Percentiles rank a stretch among this genome's conserved stretches.
Conservation (phyloP, 2,113 vertebrate species). For the Myiozetetes cayanensis region DNA sequence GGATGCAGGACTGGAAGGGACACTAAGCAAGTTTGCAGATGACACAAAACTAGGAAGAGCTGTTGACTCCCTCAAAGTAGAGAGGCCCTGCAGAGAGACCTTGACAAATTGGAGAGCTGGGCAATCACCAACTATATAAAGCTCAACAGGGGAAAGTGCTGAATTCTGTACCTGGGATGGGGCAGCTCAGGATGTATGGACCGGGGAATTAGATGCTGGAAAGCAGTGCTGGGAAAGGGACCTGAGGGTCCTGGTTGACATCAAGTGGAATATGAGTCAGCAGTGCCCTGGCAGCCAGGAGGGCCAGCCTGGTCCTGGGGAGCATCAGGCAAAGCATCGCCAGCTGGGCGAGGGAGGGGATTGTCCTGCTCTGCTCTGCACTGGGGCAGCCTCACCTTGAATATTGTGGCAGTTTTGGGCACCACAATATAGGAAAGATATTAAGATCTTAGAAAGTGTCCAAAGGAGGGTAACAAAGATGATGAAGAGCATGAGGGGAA, state of each 20-base stretch:
- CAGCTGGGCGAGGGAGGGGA: not conserved
- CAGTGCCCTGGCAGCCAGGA: not conserved
- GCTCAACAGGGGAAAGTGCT: not conserved
- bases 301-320: not conserved
- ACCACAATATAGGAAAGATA: not conserved
- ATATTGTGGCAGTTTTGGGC: not conserved
- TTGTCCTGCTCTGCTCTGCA: not conserved
- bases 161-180: not conserved
- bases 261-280: not conserved
- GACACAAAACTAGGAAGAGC: not conserved
- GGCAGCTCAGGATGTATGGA: not conserved
- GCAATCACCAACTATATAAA: not conserved
- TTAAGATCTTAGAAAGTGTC: not conserved
- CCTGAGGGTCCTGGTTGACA: not conserved
- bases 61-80: not conserved
- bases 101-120: not conserved
- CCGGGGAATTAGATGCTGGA: not conserved
- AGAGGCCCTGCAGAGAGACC: not conserved
- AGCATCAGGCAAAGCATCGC: not conserved
- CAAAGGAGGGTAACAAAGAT: not conserved
- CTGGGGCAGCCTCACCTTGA: not conserved
- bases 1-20: not conserved
- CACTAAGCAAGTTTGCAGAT: not conserved
- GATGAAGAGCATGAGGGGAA: not conserved
- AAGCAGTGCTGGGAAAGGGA: not conserved